Evolutionary conservation across 1,140 invertebrate species (phyloP).

Genomic region (Orussus abietinus): DNA sequence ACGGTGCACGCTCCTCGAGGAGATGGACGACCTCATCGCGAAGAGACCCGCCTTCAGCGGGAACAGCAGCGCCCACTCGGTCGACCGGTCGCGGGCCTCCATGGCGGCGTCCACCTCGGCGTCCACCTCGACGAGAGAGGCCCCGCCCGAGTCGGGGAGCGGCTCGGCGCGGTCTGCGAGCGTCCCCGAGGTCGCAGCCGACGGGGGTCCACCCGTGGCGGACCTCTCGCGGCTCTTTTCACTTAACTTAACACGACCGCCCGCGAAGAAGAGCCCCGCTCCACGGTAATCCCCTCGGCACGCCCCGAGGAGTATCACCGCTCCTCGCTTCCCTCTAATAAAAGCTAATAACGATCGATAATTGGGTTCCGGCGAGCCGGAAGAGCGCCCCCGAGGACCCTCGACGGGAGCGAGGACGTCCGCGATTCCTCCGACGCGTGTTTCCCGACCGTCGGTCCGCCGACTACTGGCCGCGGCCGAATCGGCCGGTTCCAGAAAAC

Average conservation of each 20-base stretch:
- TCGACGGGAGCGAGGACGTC: too few relatives aligned
- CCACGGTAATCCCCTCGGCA: conserved; percentile 24
- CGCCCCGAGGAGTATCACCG: conserved; percentile 13
- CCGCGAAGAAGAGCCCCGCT: conserved; percentile 24
- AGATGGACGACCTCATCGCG: conserved; percentile 56
- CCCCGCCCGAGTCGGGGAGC: too few relatives aligned
- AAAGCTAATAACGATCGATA: conserved; percentile 47
- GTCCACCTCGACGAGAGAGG: too few relatives aligned
- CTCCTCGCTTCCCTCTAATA: conserved; percentile 39
- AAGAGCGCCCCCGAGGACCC: too few relatives aligned
- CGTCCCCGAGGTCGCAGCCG: conserved; percentile 1
- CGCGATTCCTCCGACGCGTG: too few relatives aligned
- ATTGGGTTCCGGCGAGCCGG: conserved; percentile 12
- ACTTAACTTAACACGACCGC: conserved; percentile 46
- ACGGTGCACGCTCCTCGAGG: conserved; percentile 39
- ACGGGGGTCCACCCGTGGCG: neutral
- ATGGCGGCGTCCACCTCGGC: too few relatives aligned
- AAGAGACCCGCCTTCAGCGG: conserved; percentile 60
- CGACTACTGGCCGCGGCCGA: too few relatives aligned
- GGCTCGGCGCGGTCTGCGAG: too few relatives aligned
- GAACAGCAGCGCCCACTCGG: conserved; percentile 59
- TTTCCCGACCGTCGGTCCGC: too few relatives aligned
- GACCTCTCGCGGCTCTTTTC: conserved; percentile 42
- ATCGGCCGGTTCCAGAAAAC: too few relatives aligned
- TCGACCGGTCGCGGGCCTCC: conserved; percentile 45